Evolutionary conservation across 2,113 vertebrate genomes (phyloP), one percentile per base, ranked within the genome.

Genomic region (Pagrus major): DNA sequence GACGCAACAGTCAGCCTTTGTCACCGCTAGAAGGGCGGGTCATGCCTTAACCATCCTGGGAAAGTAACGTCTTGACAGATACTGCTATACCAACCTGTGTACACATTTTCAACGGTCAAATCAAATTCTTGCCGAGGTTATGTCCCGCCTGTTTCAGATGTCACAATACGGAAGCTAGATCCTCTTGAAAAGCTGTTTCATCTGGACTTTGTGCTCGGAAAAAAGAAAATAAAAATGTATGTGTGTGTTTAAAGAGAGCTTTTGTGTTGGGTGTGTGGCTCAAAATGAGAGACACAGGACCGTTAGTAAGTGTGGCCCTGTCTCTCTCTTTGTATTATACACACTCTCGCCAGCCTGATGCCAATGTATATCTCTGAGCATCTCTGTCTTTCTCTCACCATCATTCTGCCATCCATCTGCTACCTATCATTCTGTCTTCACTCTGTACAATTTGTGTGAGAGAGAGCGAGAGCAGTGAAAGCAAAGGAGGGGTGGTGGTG

Each of bases 211-310:
- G 15, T 49, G 44, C 55, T 51, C 7, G 14, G 18, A 15, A 8
- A 29, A 42, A 21, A 3, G 2, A 44, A 18, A 76, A 41, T n/a
- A 56, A n/a, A 58, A 33, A 25, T 31, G 51, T n/a, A 31, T 71
- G 46, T 15, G 4, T 61, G 27, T 37, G 42, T 41, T 23, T 56
- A 16, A n/a, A 61, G 2, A 29, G 39, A 52, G 37, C 35, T 27
- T 78, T 80, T 69, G 58, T 64, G 46, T 58, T 76, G 70, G 29
- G 76, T 85, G 73, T 67, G 64, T 3, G 29, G 77, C 77, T 88
- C 71, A 59, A 70, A 88, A 89, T 81, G 41, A 81, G 41, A 83
- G 47, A 16, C 82, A 47, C 75, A 77, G 78, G 80, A 77, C 78
- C 69, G 49, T 72, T 41, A 54, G 60, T 8, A 20, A 39, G 10